Evolutionary conservation across 2,797 vertebrate genomes (phyloP).

Genomic region (Lemur catta): DNA sequence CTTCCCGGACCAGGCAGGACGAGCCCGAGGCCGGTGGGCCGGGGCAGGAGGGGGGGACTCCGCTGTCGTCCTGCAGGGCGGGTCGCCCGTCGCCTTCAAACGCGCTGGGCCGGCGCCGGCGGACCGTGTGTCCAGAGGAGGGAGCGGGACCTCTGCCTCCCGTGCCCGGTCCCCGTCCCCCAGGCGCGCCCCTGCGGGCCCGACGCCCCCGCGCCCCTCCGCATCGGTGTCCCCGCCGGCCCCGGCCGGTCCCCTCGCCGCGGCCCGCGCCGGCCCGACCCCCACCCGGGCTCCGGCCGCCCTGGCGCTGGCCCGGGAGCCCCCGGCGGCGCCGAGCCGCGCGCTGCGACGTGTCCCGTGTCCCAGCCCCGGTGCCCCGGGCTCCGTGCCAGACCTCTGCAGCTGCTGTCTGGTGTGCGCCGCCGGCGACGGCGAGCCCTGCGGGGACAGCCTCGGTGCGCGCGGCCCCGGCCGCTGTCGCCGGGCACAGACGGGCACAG

Average conservation of each 20-base stretch:
- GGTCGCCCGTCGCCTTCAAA: conserved; percentile 31
- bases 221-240: not conserved
- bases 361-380: conserved; percentile 93
- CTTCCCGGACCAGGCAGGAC: not conserved
- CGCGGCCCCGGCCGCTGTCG: conserved; percentile 91
- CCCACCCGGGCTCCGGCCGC: conserved; percentile 69
- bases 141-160: not conserved
- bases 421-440: conserved; percentile 90
- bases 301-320: conserved; percentile 78
- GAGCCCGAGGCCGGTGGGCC: not conserved
- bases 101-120: rapidly evolving
- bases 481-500: conserved; percentile 90
- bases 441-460: conserved; percentile 91
- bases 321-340: conserved; percentile 82
- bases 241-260: not conserved
- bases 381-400: conserved; percentile 92
- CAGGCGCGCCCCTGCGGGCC: not conserved
- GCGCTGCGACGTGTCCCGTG: conserved; percentile 92
- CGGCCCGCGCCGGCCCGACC: not conserved
- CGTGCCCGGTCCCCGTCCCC: too few relatives aligned
- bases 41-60: conserved; percentile 2
- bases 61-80: conserved; percentile 23
- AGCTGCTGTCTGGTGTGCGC: conserved; percentile 95
- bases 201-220: not conserved
- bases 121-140: rapidly evolving